Base-by-base conservation (phyloP, 2,888 invertebrate species). In the Melieria picta region DNA sequence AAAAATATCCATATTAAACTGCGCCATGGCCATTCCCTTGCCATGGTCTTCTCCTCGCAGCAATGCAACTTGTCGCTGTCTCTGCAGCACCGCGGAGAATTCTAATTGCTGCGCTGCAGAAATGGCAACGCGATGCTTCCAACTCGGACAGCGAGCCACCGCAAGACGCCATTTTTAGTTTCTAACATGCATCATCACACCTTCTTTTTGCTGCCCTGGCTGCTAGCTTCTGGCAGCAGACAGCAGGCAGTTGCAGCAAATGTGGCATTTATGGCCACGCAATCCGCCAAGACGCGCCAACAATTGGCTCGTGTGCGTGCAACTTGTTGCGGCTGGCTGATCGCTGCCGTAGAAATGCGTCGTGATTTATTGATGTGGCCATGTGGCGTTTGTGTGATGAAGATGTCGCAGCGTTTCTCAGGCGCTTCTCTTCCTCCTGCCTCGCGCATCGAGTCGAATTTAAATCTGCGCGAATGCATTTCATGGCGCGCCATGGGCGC, bases 321-420 rank as follows among this genome's bases (percentile, higher is more conserved):
- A 61, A 61, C 46, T 43, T 61, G 60, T 46, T 61, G 45, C 45
- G 46, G 30, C 61, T 13, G 13, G 61, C 47, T 47, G 30, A 30
- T 30, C 30, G 30, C 30, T 30, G 30, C 30, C 30, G 30, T 30
- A 30, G 30, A 30, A 30, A 30, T 30, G 47, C 7, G 11, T 61
- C 61, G 47, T 61, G 61, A 61, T 47, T 61, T 61, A 61, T 61
- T 61, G 45, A 16, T 61, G 30, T 30, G 30, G 30, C 30, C 30
- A 30, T 30, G 30, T 30, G 30, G 30, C 13, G 16, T 46, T 46
- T 9, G 4, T 61, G 7, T 61, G 10, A 61, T 47, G 13, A 47
- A 61, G 61, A 84, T 85, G 85, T 85, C 82, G 81, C 82, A 82
- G 82, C 82, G 83, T 83, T 83, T 84, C 81, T 30, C 30, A 30